Evolutionary conservation across 1,140 invertebrate genomes (phyloP), one percentile per base, ranked within the genome.

Genomic region (Geopemphigus sp.): DNA sequence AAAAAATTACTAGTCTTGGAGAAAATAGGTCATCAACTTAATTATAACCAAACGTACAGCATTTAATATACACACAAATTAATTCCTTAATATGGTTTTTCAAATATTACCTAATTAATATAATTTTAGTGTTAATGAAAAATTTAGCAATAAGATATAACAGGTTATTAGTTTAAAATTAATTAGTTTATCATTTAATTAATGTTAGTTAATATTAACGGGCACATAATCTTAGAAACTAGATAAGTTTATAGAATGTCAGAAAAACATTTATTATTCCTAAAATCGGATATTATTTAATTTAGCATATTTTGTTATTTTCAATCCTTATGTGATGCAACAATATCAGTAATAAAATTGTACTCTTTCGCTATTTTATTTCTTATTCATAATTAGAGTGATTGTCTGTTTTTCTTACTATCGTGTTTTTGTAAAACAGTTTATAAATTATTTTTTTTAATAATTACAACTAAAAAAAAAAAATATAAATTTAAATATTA

Each of bases 1-100:
- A 45, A 59, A 39, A 76, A 59, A 59, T 39, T 57, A 76, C 72
- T 76, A 76, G 72, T 76, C 56, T 63, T 78, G 74, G 54, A 78
- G 22, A 78, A n/a, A n/a, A 78, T 78, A 78, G 39, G 74, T 78
- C 24, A 11, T 78, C 74, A 47, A 61, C 74, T 78, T 78, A 76
- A 76, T 57, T 78, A 39, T 76, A 78, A 78, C 74, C 74, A 63
- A 78, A 50, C 17, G 22, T 63, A 15, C 61, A 78, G 74, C 74
- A 61, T 59, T 59, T 78, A 78, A 50, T 78, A 26, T 78, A 78
- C 61, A 63, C 74, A 63, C 26, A 54, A 78, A 56, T 8, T 57
- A 74, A 74, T 53, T 74, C 32, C 32, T 76, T 57, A 45, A 4
- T 17, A 19, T 63, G 45, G 19, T 26, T 78, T 50, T 50, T 50